Percentiles rank a stretch among this genome's conserved stretches.
These are phyloP conservation scores for Gymnopithys bicolor DNA, from an alignment of 2,797 vertebrate species.

Conservation along the genomic window DNA sequence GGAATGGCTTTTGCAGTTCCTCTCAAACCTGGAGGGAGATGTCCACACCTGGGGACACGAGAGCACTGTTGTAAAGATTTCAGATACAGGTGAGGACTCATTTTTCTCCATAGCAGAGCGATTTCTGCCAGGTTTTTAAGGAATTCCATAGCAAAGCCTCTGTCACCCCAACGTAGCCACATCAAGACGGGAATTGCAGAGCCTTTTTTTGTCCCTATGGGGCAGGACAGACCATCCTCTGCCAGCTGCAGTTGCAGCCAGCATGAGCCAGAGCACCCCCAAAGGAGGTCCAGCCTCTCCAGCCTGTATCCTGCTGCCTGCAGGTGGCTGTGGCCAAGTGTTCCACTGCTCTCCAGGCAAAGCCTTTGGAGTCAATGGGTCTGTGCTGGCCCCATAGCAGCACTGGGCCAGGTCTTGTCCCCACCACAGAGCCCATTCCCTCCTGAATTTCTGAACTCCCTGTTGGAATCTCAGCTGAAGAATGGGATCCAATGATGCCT, in stretches of 20 bases:
- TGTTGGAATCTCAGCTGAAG: background rate
- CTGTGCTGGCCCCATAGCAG: background rate
- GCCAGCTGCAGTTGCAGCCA: background rate
- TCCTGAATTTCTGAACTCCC: background rate
- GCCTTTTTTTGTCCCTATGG: background rate
- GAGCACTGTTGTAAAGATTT: rapidly evolving
- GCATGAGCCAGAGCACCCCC: background rate
- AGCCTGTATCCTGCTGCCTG: background rate
- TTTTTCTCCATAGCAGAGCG: background rate
- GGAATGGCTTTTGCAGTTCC: background rate
- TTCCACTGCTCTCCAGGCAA: background rate
- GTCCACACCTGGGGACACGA: background rate
- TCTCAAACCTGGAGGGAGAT: background rate
- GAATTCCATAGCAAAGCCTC: background rate
- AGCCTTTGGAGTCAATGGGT: background rate
- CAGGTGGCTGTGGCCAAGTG: background rate
- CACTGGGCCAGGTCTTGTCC: background rate
- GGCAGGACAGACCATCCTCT: background rate
- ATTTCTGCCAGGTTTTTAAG: background rate
- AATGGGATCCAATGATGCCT: background rate
- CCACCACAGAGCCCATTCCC: background rate
- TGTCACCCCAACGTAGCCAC: rapidly evolving
- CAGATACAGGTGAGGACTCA: background rate
- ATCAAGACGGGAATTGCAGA: background rate
- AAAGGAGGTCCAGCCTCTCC: background rate